phyloP scores from a whole-genome alignment of 2,888 invertebrate species.

The Calameuta idolon region DNA sequence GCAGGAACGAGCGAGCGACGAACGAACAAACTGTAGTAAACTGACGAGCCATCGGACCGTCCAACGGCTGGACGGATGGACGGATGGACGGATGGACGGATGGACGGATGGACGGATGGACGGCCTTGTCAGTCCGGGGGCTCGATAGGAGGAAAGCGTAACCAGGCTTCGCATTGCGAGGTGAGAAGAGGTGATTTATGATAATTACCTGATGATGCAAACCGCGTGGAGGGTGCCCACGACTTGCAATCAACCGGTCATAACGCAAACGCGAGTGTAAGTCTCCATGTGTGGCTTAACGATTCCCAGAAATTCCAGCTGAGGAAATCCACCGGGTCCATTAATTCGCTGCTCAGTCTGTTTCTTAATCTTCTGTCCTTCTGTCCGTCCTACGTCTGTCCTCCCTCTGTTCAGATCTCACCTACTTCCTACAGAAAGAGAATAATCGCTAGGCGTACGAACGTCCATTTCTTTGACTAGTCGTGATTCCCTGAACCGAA shows the following conservation, averaged over 20 bases:
- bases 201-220: slow-evolving; percentile 53
- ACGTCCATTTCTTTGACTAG: neutral
- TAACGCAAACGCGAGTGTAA: slow-evolving; percentile 23
- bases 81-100: slow-evolving; percentile 33
- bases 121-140: slow-evolving; percentile 26
- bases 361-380: neutral
- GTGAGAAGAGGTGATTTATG: slow-evolving; percentile 52
- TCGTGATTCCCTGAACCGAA: neutral
- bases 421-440: too few species aligned
- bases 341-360: too few species aligned
- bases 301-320: slow-evolving; percentile 46
- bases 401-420: neutral
- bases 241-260: slow-evolving; percentile 35
- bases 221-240: slow-evolving; percentile 45
- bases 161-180: slow-evolving; percentile 29
- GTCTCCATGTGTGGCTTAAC: slow-evolving; percentile 42
- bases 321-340: too few species aligned
- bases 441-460: too few species aligned
- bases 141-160: slow-evolving; percentile 34
- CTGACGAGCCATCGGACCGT: slow-evolving; percentile 23
- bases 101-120: slow-evolving; percentile 30
- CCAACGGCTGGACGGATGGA: slow-evolving; percentile 26
- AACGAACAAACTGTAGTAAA: neutral
- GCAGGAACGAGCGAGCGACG: slow-evolving; percentile 28
- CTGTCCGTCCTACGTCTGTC: neutral